phyloP scores from a whole-genome alignment of 2,113 vertebrate genomes.

The Ptilorrhoa leucosticta region DNA sequence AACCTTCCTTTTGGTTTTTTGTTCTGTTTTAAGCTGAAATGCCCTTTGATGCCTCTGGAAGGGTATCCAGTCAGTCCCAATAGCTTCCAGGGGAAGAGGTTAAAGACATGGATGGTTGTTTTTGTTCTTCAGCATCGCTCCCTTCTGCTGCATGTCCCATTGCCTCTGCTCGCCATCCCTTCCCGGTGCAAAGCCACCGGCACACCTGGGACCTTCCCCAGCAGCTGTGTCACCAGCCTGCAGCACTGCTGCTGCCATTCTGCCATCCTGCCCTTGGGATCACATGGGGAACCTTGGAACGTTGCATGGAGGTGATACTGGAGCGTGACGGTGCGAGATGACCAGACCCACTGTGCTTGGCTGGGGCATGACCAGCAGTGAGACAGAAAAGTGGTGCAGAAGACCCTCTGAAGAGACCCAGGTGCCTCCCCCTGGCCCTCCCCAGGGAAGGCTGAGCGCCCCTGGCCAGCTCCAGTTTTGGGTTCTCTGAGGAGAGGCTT shows the following conservation, averaged over 20 bases:
- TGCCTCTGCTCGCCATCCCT: neutral
- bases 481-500: neutral
- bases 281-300: accelerated
- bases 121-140: slow-evolving; percentile 5
- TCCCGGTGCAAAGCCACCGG: neutral
- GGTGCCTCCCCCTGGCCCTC: neutral
- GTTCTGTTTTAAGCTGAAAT: slow-evolving; percentile 50
- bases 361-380: neutral
- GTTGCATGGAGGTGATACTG: neutral
- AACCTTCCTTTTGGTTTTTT: slow-evolving; percentile 11
- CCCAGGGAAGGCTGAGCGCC: neutral
- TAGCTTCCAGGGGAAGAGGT: slow-evolving; percentile 47
- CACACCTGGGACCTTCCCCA: neutral
- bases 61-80: slow-evolving; percentile 49
- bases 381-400: neutral
- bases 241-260: neutral
- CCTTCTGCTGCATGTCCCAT: slow-evolving; percentile 54
- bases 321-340: neutral
- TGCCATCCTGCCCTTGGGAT: neutral
- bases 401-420: neutral
- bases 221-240: neutral
- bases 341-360: neutral
- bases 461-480: neutral
- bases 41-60: slow-evolving; percentile 58
- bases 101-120: slow-evolving; percentile 57